phyloP scores from a whole-genome alignment of 2,113 vertebrate species.

The Notarius quadriscutis region DNA sequence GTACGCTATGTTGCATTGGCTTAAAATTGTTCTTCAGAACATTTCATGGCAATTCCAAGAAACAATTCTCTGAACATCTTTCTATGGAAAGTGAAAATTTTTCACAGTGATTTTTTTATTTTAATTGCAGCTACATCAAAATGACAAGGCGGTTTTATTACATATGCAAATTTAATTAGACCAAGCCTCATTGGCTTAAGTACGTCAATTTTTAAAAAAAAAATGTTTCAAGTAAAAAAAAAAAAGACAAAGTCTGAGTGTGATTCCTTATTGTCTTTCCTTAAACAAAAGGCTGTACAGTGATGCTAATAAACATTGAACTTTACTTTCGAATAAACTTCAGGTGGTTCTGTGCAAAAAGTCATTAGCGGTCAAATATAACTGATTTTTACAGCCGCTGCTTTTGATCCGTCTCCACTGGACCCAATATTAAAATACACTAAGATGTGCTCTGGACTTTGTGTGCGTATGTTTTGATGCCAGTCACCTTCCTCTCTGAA shows the following conservation, averaged over 20 bases:
- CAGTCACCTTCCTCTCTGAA: conserved; percentile 21
- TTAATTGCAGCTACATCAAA: too few species aligned
- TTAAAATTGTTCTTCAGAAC: neutral
- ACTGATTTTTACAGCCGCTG: neutral
- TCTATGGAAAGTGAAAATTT: neutral
- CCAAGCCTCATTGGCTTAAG: neutral
- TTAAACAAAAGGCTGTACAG: neutral
- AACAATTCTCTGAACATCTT: neutral
- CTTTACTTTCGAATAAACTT: neutral
- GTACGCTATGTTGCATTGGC: neutral
- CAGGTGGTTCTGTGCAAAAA: neutral
- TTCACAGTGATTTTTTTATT: too few species aligned
- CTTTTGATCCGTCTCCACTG: neutral
- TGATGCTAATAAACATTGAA: neutral
- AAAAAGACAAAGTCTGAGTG: neutral
- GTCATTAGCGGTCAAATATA: neutral
- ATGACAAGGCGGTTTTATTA: too few species aligned
- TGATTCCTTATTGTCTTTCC: neutral
- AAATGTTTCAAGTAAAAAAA: neutral
- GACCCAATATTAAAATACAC: conserved; percentile 7
- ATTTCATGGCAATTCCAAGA: neutral
- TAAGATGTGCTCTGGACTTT: neutral
- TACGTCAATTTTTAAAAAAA: neutral
- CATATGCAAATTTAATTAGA: neutral
- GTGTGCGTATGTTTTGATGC: conserved; percentile 9